Base-by-base conservation (phyloP, 2,113 vertebrate species). In the Salvelinus alpinus region DNA sequence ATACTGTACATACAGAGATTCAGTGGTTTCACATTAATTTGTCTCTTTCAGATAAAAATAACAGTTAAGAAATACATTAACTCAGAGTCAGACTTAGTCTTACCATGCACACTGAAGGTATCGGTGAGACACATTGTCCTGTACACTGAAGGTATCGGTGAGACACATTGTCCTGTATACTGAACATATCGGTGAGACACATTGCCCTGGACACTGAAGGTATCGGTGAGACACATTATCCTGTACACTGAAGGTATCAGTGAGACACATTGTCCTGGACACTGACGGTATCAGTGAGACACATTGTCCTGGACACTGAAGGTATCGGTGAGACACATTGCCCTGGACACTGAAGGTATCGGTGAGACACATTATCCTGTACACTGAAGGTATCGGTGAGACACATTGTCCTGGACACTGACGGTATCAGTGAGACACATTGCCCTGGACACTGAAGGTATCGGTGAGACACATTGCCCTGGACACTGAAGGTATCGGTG, bases 21-120 rank as follows among this genome's bases (percentile, higher is more conserved):
- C 24, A 65, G 24, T 6, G 22, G 47, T 16, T 59, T 57, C 4
- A 44, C 27, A 60, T 31, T 64, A 29, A 64, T 48, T 76, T 70
- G 22, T n/a, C 67, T 70, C 20, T 60, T 74, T 48, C 34, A 78
- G 76, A 72, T 38, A 72, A 62, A 74, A 78, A 60, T n/a, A 34
- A 34, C 75, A 75, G 80, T 82, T 72, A 71, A 75, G 74, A 80
- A 82, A 82, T 75, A 57, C 67, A 65, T 70, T 75, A 76, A 75
- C 51, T 76, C 38, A 65, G 38, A 51, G 16, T 57, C 18, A 34
- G n/a, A 67, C 9, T 11, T 44, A 44, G 38, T 44, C 38, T 44
- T 44, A 11, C 16, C n/a, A 67, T n/a, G 62, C 27, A 54, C 13
- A 20, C 22, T 13, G 44, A 25, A 54, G 38, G 38, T 73, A 29